Base-by-base conservation (phyloP, 2,113 vertebrate genomes). In the Mirounga angustirostris region DNA sequence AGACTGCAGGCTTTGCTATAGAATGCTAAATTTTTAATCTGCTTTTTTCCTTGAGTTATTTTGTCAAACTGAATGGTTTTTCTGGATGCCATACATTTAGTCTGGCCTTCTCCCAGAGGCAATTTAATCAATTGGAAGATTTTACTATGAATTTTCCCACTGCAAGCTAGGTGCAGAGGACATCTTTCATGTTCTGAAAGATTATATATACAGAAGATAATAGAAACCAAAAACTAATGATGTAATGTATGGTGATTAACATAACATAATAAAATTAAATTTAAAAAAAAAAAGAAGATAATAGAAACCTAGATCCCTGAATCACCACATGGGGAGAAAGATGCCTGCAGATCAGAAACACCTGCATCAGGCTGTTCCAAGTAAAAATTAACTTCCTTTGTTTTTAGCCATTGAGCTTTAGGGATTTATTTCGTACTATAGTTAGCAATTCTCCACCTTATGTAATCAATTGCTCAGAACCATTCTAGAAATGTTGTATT, bases 401-500 rank as follows among this genome's bases (percentile, higher is more conserved):
- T 84, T 71, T 87, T 88, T 61, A 83, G 19, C 22, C 85, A 52
- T n/a, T 91, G 26, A 94, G 61, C 83, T 65, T 46, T 36, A 93
- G n/a, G 4, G 2, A 8, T 69, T 89, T 54, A 26, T 94, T 95
- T 95, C 69, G 89, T 82, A 79, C 3, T 67, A 13, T 2, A 79
- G 26, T 67, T 69, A 73, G 15, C 14, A 63, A 7, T 81, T 71
- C 3, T 7, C n/a, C 18, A 26, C 36, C 15, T 91, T 36, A 85
- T 5, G 56, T 1, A 87, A 59, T 78, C 63, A 94, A 36, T 63
- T 95, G 26, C 18, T 82, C 78, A 84, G 40, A 6, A 97, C 56
- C 12, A 80, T 76, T 96, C 33, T 69, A 69, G 79, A 96, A 83
- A 95, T 82, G 52, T 89, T 84, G 24, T 13, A 88, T 78, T 91